A percentile compares a stretch with the other conserved stretches of the same genome.
These are phyloP conservation scores for Gopherus flavomarginatus DNA, from an alignment of 2,113 vertebrate species.

Conservation along the genomic window DNA sequence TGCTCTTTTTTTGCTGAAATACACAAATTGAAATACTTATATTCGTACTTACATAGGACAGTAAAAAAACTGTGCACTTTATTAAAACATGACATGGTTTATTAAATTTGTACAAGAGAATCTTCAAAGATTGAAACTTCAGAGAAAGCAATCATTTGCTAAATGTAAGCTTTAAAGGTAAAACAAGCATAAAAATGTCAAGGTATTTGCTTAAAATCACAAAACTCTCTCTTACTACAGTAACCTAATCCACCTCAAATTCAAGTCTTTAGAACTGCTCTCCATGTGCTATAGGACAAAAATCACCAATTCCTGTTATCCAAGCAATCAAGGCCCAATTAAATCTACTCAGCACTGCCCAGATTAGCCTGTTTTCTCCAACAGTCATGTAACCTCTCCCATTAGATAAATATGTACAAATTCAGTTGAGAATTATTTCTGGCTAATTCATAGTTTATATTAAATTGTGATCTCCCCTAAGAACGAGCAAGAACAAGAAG, in stretches of 20 bases:
- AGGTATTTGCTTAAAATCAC: not conserved
- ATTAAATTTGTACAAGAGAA: not conserved
- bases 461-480: slow-evolving; percentile 32
- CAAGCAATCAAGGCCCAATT: slow-evolving; percentile 62
- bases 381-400: slow-evolving; percentile 47
- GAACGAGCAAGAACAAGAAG: slow-evolving; percentile 26
- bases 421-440: slow-evolving; percentile 27
- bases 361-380: slow-evolving; percentile 43
- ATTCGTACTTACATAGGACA: not conserved
- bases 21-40: not conserved
- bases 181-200: not conserved
- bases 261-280: not conserved
- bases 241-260: not conserved
- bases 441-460: slow-evolving; percentile 22
- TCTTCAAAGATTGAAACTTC: not conserved
- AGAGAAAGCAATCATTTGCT: rapidly evolving
- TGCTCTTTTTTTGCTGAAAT: not conserved
- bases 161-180: rapidly evolving
- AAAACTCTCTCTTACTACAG: not conserved
- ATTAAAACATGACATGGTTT: not conserved
- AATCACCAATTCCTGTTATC: slow-evolving; percentile 32
- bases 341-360: slow-evolving; percentile 30
- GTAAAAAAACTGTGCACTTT: not conserved
- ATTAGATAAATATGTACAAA: slow-evolving; percentile 37
- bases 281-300: not conserved